These are phyloP conservation scores for Synanthedon andrenaeformis DNA, from an alignment of 2,888 invertebrate genomes.

Conservation along the genomic window DNA sequence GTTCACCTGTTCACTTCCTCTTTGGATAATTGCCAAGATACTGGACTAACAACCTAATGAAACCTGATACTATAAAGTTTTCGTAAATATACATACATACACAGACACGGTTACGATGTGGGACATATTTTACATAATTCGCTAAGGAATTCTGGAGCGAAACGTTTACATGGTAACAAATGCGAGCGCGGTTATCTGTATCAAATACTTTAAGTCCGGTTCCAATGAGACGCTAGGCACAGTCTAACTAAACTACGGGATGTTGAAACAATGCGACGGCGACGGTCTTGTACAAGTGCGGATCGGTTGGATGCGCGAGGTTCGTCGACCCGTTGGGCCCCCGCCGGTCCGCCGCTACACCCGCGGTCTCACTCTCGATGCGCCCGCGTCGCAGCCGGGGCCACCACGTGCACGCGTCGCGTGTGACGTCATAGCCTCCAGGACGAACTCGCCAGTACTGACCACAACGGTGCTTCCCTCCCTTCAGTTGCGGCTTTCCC, in stretches of 20 bases:
- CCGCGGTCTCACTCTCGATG: conserved; percentile 13
- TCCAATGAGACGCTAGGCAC: conserved; percentile 25
- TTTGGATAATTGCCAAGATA: conserved; percentile 51
- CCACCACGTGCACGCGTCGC: conserved; percentile 52
- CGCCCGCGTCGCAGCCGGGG: conserved; percentile 45
- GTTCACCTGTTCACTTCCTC: conserved; percentile 59
- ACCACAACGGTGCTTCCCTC: conserved; percentile 32
- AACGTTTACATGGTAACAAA: neutral
- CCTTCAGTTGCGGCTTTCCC: neutral
- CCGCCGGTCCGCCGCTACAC: conserved; percentile 25
- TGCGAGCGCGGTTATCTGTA: neutral
- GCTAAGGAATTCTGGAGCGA: neutral
- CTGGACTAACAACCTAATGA: conserved; percentile 1
- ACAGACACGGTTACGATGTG: neutral
- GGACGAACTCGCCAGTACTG: conserved; percentile 26
- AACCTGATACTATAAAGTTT: neutral
- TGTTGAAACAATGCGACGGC: conserved; percentile 61
- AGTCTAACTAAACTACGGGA: conserved; percentile 25
- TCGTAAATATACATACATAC: neutral
- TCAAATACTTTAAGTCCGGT: conserved; percentile 13
- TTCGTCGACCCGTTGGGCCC: conserved; percentile 44
- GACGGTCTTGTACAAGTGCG: conserved; percentile 59
- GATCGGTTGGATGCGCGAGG: conserved; percentile 61
- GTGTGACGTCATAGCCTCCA: conserved; percentile 53
- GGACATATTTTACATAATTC: neutral